Conservation (phyloP, 2,797 vertebrate species). For the Gymnoscopelus braueri region DNA sequence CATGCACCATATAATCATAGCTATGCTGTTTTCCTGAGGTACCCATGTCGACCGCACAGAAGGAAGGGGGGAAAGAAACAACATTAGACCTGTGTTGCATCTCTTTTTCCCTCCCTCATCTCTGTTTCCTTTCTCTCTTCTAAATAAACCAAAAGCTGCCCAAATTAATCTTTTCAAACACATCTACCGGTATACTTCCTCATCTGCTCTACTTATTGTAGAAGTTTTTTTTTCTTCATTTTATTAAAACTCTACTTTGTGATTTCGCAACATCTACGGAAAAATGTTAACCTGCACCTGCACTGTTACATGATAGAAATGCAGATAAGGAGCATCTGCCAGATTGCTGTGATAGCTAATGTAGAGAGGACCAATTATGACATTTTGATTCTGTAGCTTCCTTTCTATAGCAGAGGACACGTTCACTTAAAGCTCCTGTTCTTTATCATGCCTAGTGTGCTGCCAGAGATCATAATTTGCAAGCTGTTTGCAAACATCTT, state of each 20-base stretch:
- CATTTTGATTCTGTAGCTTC: conserved; percentile 46
- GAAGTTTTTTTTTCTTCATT: not conserved
- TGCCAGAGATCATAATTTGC: conserved; percentile 24
- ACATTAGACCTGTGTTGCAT: not conserved
- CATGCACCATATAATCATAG: conserved; percentile 56
- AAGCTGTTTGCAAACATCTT: not conserved
- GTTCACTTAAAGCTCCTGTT: conserved; percentile 50
- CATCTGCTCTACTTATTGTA: too few species aligned
- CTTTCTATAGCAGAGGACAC: conserved; percentile 47
- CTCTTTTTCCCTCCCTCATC: not conserved
- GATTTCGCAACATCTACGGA: conserved; percentile 48
- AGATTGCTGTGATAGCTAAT: conserved; percentile 54
- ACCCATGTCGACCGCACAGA: conserved; percentile 21
- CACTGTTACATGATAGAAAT: conserved; percentile 17
- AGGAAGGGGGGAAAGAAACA: conserved; percentile 24
- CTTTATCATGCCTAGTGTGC: conserved; percentile 66
- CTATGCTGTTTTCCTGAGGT: conserved; percentile 44
- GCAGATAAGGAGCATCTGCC: conserved; percentile 48
- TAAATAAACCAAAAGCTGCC: not conserved
- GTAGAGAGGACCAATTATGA: conserved; percentile 25
- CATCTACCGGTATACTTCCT: too few species aligned
- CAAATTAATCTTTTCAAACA: too few species aligned
- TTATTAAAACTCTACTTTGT: conserved; percentile 8
- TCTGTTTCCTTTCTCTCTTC: not conserved
- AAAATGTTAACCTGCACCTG: conserved; percentile 35